These are phyloP conservation scores for Drosophila stalkeri DNA, from an alignment of 2,888 invertebrate genomes.

Conservation along the genomic window DNA sequence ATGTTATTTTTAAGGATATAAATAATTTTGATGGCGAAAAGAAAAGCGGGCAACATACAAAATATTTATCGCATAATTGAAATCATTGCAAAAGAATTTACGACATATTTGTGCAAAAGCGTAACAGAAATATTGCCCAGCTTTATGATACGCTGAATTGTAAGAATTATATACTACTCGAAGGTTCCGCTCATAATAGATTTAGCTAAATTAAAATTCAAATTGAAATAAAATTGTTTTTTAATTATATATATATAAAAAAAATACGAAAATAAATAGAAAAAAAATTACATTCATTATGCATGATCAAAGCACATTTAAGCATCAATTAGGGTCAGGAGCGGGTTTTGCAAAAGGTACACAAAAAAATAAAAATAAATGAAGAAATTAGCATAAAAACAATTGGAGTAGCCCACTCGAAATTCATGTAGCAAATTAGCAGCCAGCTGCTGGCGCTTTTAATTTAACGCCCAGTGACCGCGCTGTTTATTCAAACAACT, in stretches of 20 bases:
- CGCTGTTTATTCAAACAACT: slow-evolving; percentile 41
- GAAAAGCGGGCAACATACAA: slow-evolving; percentile 38
- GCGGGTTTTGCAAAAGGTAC: not conserved
- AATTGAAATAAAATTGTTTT: not conserved
- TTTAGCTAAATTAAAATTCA: not conserved
- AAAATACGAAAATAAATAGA: not conserved
- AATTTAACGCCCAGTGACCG: slow-evolving; percentile 55
- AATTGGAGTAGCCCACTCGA: slow-evolving; percentile 28
- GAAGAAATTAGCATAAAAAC: slow-evolving; percentile 24
- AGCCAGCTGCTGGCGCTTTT: slow-evolving; percentile 54
- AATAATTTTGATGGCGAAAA: slow-evolving; percentile 47
- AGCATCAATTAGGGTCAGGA: not conserved
- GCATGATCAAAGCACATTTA: slow-evolving; percentile 8
- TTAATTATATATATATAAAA: not conserved
- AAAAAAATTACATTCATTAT: not conserved
- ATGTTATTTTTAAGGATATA: slow-evolving; percentile 34
- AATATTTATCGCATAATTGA: slow-evolving; percentile 75
- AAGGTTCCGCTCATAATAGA: not conserved
- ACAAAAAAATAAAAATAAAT: not conserved
- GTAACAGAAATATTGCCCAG: slow-evolving; percentile 5
- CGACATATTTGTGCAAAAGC: slow-evolving; percentile 28
- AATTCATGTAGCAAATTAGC: slow-evolving; percentile 54
- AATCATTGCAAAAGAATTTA: slow-evolving; percentile 60
- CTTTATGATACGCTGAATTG: not conserved
- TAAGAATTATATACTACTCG: not conserved